Conservation (phyloP, 2,113 vertebrate genomes). For the Xyrauchen texanus region DNA sequence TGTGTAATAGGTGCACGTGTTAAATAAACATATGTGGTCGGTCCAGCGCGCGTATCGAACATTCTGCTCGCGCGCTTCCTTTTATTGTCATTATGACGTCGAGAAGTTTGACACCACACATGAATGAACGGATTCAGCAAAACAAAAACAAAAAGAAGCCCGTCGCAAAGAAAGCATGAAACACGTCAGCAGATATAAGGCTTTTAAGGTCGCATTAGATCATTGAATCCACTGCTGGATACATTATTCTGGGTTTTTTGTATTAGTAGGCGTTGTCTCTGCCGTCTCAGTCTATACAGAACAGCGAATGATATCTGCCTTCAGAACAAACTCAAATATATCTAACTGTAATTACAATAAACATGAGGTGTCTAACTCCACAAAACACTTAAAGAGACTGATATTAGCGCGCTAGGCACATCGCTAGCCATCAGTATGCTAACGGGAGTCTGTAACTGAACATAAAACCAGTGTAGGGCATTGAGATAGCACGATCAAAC, state of each 20-base stretch:
- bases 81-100: conserved; percentile 13
- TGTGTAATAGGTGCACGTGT: conserved; percentile 22
- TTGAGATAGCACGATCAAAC: neutral
- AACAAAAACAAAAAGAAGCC: neutral
- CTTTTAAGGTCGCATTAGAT: neutral
- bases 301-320: neutral
- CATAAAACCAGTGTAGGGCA: neutral
- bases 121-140: neutral
- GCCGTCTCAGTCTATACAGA: neutral
- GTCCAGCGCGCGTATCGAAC: conserved; percentile 14
- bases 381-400: neutral
- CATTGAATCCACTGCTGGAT: neutral
- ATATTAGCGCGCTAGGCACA: neutral
- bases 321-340: neutral
- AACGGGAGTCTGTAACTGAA: neutral
- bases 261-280: conserved; percentile 5
- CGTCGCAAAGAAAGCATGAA: neutral
- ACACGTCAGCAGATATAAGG: too few species aligned
- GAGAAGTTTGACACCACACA: conserved; percentile 20
- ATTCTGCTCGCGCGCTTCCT: conserved; percentile 4
- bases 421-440: neutral
- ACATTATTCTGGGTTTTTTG: neutral
- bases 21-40: neutral
- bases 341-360: neutral
- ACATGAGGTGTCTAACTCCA: neutral